phyloP scores from a whole-genome alignment of 2,888 invertebrate species.

The Orthosia incerta region DNA sequence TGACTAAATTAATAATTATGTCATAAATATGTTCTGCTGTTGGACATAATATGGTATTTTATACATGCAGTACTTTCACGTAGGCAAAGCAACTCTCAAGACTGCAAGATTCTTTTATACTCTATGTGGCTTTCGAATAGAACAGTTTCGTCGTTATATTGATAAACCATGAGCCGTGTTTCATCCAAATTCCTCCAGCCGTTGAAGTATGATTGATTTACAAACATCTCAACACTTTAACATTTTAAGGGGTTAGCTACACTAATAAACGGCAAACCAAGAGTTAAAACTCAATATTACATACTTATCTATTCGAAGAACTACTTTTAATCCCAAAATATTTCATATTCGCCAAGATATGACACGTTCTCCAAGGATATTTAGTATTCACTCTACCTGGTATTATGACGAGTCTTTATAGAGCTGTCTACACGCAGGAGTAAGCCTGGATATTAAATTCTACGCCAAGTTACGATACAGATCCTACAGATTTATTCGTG shows the following conservation, averaged over 20 bases:
- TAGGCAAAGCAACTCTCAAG: too few species aligned
- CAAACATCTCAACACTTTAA: too few species aligned
- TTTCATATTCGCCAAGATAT: constrained; percentile 43
- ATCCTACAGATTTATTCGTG: constrained; percentile 49
- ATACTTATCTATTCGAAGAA: constrained; percentile 29
- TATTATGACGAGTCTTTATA: constrained; percentile 49
- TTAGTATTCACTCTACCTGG: constrained; percentile 16
- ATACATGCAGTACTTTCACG: too few species aligned
- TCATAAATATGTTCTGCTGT: too few species aligned
- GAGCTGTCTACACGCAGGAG: constrained; percentile 18
- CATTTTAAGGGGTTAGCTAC: background rate
- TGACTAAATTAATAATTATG: too few species aligned
- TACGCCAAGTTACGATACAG: constrained; percentile 47
- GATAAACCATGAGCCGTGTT: too few species aligned
- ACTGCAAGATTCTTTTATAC: too few species aligned
- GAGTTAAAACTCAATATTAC: constrained; percentile 32
- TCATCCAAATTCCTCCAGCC: too few species aligned
- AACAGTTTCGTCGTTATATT: too few species aligned
- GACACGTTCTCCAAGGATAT: constrained; percentile 10
- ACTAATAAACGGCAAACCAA: background rate
- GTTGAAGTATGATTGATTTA: background rate
- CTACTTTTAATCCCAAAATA: constrained; percentile 25
- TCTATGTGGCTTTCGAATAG: too few species aligned
- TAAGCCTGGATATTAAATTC: constrained; percentile 58
- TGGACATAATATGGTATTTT: too few species aligned